Evolutionary conservation across 2,888 invertebrate genomes (phyloP), one percentile per base, ranked within the genome.

Genomic region (Ptychoptera contaminata): DNA sequence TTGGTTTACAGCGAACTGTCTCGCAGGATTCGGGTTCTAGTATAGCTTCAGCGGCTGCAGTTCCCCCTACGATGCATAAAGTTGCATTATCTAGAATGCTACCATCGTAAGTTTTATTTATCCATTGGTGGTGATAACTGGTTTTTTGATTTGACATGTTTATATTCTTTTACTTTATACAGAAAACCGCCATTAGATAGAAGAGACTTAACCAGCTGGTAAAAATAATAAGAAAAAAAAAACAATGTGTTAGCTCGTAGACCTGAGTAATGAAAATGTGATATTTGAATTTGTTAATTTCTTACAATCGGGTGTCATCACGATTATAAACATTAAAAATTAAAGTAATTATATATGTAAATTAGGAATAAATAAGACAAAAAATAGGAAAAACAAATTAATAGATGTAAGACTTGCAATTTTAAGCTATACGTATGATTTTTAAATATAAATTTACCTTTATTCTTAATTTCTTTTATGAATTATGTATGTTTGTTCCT

Each of bases 11-110:
- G 65, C 72, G 63, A 61, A 70, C 67, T 57, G 67, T 65, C 67
- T 79, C 56, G 56, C 75, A 52, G 71, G 75, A 58, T 68, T 76
- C 62, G 49, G 72, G 72, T 16, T 77, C 78, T 40, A 76, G 74
- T 56, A 68, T 67, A 48, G 72, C 67, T 59, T 73, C 67, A 62
- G 74, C 59, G 44, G 61, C 63, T 44, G 59, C 67, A 52, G 66
- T 63, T 55, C 66, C 67, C 47, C 64, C 61, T 38, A 60, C 63
- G 38, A 51, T 65, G 51, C 65, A 65, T 47, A 62, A 63, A 48
- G 61, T 63, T 49, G 58, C 62, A 11, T 50, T 64, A 49, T 57
- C 64, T 37, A 52, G 65, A 55, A 63, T 65, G 58, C 54, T 64
- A 50, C 66, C 23, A 23, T 5, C 65, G 65, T 66, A 54, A 60